These are phyloP conservation scores for Gopherus evgoodei DNA, from an alignment of 2,113 vertebrate species.

Conservation along the genomic window DNA sequence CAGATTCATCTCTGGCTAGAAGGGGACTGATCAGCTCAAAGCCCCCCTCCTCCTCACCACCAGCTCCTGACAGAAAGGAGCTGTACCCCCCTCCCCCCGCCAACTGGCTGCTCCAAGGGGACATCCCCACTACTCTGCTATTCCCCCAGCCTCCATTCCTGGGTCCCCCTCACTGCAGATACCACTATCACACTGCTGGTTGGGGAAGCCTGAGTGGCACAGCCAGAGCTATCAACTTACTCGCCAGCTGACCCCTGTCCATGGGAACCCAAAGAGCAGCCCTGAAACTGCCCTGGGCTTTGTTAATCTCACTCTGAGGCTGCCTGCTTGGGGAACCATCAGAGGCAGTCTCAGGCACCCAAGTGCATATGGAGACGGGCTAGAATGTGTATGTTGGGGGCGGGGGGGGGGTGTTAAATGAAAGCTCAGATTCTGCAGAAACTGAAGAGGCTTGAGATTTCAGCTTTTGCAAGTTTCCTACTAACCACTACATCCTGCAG, in stretches of 20 bases:
- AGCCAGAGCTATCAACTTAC: too few relatives aligned
- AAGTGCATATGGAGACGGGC: not conserved
- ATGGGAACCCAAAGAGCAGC: not conserved
- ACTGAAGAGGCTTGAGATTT: not conserved
- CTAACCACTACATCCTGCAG: not conserved
- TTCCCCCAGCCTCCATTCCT: not conserved
- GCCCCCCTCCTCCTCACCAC: not conserved
- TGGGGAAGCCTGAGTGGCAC: not conserved
- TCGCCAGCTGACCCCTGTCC: not conserved
- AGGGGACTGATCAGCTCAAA: not conserved
- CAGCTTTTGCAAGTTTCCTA: not conserved
- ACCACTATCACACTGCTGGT: too few relatives aligned
- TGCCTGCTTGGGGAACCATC: not conserved
- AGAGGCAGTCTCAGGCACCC: not conserved
- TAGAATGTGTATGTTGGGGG: not conserved
- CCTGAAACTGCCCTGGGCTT: not conserved
- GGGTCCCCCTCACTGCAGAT: not conserved
- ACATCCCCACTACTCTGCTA: not conserved
- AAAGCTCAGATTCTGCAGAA: not conserved
- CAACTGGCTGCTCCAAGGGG: not conserved
- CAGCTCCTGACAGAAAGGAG: not conserved
- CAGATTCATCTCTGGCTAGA: not conserved
- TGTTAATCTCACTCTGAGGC: not conserved
- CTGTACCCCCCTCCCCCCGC: not conserved
- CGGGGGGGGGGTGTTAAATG: not conserved